A percentile compares a stretch with the other conserved stretches of the same genome.
phyloP scores from a whole-genome alignment of 2,888 invertebrate genomes.

The Drosophila aldrichi region DNA sequence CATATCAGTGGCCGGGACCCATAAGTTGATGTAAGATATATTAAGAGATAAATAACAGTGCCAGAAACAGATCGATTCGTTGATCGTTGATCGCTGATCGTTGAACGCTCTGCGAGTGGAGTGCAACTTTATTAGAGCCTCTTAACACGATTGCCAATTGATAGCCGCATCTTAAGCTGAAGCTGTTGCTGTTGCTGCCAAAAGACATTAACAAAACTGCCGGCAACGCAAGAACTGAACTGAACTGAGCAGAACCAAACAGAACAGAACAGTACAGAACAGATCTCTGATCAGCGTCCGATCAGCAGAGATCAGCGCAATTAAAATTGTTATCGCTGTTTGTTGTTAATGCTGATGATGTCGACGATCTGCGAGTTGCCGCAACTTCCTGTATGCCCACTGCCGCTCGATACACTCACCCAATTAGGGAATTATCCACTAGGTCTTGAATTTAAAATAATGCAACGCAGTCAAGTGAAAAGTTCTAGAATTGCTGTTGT shows the following conservation, averaged over 20 bases:
- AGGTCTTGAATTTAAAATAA: background rate
- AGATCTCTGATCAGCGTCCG: constrained; percentile 10
- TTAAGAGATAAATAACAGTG: constrained; percentile 70
- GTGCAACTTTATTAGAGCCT: constrained; percentile 76
- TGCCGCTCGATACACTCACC: constrained; percentile 27
- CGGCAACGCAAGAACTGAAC: constrained; percentile 14
- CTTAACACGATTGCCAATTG: constrained; percentile 75
- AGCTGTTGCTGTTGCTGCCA: constrained; percentile 61
- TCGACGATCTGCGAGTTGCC: constrained; percentile 18
- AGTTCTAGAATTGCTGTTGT: background rate
- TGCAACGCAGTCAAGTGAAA: background rate
- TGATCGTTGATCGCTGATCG: constrained; percentile 31
- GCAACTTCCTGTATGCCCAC: constrained; percentile 67
- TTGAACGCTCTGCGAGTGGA: constrained; percentile 14
- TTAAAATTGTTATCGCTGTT: constrained; percentile 79
- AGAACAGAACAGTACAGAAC: background rate
- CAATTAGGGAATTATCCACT: constrained; percentile 9
- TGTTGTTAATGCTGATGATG: constrained; percentile 72
- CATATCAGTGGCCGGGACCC: constrained; percentile 60
- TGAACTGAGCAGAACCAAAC: background rate
- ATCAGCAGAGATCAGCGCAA: constrained; percentile 69
- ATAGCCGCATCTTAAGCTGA: constrained; percentile 47
- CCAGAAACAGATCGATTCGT: constrained; percentile 62
- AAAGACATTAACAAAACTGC: constrained; percentile 78
- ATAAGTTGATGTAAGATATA: constrained; percentile 79